Conservation (phyloP, 2,113 vertebrate genomes). For the Scolopax mira region DNA sequence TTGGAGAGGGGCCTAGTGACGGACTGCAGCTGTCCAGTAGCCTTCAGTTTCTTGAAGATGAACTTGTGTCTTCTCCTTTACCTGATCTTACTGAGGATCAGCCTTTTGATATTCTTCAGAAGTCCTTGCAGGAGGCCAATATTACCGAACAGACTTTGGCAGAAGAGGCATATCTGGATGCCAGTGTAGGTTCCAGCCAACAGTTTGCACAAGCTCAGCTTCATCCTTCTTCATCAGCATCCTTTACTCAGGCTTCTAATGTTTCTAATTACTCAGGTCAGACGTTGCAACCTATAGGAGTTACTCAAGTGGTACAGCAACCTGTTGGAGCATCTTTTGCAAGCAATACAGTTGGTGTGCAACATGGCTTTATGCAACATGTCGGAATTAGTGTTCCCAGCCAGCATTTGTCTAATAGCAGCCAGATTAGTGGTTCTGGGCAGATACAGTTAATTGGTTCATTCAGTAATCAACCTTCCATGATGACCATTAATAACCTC, state of each 20-base stretch:
- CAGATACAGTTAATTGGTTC: conserved; percentile 95
- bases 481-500: conserved; percentile 95
- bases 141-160: conserved; percentile 98
- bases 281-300: conserved; percentile 81
- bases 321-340: conserved; percentile 82
- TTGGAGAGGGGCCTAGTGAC: conserved; percentile 85
- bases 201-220: conserved; percentile 82
- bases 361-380: conserved; percentile 92
- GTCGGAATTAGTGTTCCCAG: conserved; percentile 82
- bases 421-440: conserved; percentile 83
- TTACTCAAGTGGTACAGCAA: conserved; percentile 80
- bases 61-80: conserved; percentile 88
- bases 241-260: conserved; percentile 85
- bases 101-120: conserved; percentile 98
- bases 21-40: conserved; percentile 92
- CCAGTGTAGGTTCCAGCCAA: conserved; percentile 83
- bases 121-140: conserved; percentile 96
- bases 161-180: conserved; percentile 95
- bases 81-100: conserved; percentile 93
- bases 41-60: conserved; percentile 96
- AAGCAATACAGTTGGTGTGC: conserved; percentile 85
- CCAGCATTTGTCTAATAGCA: conserved; percentile 87
- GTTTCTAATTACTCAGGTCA: conserved; percentile 86
- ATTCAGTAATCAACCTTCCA: conserved; percentile 86
- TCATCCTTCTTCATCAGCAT: conserved; percentile 83